These are phyloP conservation scores for Heteromurus nitidus DNA, from an alignment of 2,888 invertebrate species.

Conservation along the genomic window DNA sequence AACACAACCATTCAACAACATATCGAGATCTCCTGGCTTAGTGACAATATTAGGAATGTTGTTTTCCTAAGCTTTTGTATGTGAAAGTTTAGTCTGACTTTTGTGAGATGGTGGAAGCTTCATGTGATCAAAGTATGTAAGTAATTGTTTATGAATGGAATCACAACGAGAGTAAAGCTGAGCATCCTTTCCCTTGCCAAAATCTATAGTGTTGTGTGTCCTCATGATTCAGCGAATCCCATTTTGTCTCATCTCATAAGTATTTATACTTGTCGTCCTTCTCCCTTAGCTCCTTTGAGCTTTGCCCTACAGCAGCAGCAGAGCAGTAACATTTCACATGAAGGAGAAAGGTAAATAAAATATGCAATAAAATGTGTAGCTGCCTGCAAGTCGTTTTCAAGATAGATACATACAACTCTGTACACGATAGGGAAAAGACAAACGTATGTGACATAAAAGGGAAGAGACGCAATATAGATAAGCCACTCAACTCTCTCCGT, in stretches of 20 bases:
- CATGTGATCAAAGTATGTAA: too few species aligned
- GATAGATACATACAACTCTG: not conserved
- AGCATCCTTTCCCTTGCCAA: too few species aligned
- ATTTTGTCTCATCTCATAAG: constrained; percentile 20
- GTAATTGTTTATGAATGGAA: too few species aligned
- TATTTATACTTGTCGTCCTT: too few species aligned
- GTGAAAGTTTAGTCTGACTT: not conserved
- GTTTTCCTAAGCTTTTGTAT: not conserved
- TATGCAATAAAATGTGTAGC: constrained; percentile 31
- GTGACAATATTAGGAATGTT: not conserved
- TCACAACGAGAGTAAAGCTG: too few species aligned
- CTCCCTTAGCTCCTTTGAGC: constrained; percentile 24
- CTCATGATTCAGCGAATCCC: constrained; percentile 28
- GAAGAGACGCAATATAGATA: not conserved
- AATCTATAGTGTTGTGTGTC: not conserved
- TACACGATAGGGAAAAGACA: not conserved
- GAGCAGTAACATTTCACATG: constrained; percentile 11
- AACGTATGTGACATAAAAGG: not conserved
- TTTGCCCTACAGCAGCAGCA: constrained; percentile 6
- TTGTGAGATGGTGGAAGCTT: too few species aligned
- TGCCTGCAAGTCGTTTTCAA: too few species aligned
- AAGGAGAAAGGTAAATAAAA: constrained; percentile 37
- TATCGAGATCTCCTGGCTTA: not conserved
- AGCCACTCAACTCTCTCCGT: not conserved
- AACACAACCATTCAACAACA: too few species aligned